These are phyloP conservation scores for Phymorhynchus buccinoides DNA, from an alignment of 1,140 invertebrate genomes.

Conservation along the genomic window DNA sequence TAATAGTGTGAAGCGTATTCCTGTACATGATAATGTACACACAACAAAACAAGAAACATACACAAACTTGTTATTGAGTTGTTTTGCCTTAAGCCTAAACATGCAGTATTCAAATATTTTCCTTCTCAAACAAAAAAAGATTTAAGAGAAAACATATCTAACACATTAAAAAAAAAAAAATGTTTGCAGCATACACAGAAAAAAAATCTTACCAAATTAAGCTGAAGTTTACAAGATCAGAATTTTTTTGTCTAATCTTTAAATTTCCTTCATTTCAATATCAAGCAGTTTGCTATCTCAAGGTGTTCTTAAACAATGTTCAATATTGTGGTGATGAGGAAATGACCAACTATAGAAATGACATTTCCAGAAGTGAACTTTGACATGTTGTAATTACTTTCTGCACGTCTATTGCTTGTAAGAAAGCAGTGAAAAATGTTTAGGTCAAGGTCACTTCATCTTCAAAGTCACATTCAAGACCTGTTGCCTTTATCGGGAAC, in stretches of 20 bases:
- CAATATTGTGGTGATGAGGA: no score
- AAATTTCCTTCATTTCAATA: no score
- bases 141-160: neutral
- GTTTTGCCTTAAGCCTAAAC: no score
- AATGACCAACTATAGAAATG: neutral
- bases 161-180: neutral
- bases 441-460: neutral
- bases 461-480: neutral
- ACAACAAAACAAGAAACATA: neutral
- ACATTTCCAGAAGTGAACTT: no score
- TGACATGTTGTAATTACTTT: neutral
- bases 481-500: neutral
- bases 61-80: no score
- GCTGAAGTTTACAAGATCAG: no score
- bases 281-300: no score
- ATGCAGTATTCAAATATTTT: neutral
- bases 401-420: neutral
- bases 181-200: neutral
- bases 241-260: neutral
- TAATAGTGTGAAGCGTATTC: no score
- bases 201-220: neutral
- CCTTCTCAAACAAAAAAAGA: neutral
- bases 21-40: no score
- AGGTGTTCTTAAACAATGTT: no score
- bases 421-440: no score